These are phyloP conservation scores for Xenotilapia caudafasciata DNA, from an alignment of 2,113 vertebrate genomes.

Conservation along the genomic window DNA sequence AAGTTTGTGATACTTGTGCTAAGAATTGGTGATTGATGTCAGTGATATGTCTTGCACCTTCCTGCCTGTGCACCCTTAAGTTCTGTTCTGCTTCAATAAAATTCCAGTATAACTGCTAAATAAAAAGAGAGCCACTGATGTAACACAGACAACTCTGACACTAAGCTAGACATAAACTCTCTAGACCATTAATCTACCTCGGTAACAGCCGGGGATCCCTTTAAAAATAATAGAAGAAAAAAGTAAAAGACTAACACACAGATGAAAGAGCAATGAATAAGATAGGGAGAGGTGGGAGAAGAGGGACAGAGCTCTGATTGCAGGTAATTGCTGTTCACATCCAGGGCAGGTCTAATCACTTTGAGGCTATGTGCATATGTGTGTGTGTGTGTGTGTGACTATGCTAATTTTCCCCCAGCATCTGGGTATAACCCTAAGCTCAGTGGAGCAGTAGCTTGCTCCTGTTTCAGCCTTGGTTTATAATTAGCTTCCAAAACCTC, in stretches of 20 bases:
- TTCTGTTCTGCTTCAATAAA: background rate
- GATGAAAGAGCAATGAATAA: conserved; percentile 7
- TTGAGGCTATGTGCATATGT: background rate
- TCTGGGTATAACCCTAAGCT: conserved; percentile 22
- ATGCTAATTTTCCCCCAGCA: conserved; percentile 6
- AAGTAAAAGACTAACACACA: background rate
- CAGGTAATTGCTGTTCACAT: conserved; percentile 62
- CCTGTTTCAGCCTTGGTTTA: conserved; percentile 40
- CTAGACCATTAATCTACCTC: background rate
- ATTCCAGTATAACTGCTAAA: background rate
- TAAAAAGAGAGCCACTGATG: background rate
- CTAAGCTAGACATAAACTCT: background rate
- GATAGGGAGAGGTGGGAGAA: conserved; percentile 1
- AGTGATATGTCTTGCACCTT: background rate
- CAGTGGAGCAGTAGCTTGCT: background rate
- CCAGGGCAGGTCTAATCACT: conserved; percentile 52
- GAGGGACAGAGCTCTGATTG: conserved; percentile 50
- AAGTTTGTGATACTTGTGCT: background rate
- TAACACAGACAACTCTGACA: background rate
- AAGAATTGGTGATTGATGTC: background rate
- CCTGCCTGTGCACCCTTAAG: background rate
- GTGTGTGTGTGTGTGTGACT: background rate
- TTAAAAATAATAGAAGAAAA: background rate
- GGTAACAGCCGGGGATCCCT: accelerated
- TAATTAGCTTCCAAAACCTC: conserved; percentile 49